Percentiles rank a stretch among this genome's conserved stretches.
Conservation (phyloP, 1,140 invertebrate species). For the Macrotrachela quadricornifera region DNA sequence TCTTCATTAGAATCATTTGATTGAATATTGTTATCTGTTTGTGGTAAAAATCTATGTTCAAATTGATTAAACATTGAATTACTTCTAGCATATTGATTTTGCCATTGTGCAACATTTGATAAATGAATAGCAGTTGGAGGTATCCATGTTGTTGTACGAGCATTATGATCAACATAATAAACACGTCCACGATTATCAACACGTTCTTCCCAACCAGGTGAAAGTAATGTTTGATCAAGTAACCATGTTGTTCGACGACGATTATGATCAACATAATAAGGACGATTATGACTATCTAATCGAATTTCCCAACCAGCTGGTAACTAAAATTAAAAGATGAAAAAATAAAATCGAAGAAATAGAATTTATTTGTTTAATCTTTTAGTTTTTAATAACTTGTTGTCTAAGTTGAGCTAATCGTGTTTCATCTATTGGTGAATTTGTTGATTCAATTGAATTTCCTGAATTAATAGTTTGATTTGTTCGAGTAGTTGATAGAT, state of each 20-base stretch:
- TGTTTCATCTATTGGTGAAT: too few species aligned
- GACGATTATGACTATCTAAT: slow-evolving; percentile 56
- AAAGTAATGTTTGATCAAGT: slow-evolving; percentile 12
- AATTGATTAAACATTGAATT: background rate
- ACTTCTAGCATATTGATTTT: background rate
- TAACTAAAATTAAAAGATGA: background rate
- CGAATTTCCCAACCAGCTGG: slow-evolving; percentile 56
- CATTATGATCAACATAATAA: slow-evolving; percentile 90
- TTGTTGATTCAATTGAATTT: too few species aligned
- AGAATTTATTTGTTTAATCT: too few species aligned
- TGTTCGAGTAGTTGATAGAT: too few species aligned
- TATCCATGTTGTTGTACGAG: slow-evolving; percentile 87
- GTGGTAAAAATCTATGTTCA: too few species aligned
- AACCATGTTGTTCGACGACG: slow-evolving; percentile 87
- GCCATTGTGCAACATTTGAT: background rate
- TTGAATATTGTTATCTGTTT: slow-evolving; percentile 37
- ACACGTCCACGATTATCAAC: slow-evolving; percentile 58
- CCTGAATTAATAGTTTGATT: too few species aligned
- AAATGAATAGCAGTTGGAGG: slow-evolving; percentile 45
- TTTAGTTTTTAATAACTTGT: too few species aligned
- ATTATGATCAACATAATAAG: slow-evolving; percentile 88
- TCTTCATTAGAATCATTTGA: slow-evolving; percentile 65
- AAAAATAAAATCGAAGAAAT: too few species aligned
- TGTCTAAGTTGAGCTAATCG: too few species aligned
- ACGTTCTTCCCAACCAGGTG: slow-evolving; percentile 57